Evolutionary conservation across 2,888 invertebrate genomes (phyloP).

Genomic region (Steinernema hermaphroditum): DNA sequence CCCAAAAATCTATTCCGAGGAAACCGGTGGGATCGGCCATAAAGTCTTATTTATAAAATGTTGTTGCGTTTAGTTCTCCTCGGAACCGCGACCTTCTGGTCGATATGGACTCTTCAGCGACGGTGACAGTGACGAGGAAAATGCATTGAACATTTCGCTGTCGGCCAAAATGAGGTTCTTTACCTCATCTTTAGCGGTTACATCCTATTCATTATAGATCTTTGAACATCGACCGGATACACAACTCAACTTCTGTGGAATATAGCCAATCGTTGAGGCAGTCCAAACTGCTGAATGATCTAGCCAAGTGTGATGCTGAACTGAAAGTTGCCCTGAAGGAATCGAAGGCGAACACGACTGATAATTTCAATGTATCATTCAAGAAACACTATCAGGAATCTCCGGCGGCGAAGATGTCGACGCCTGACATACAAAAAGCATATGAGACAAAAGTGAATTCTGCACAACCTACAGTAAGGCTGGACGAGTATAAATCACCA

Average conservation of each 20-base stretch:
- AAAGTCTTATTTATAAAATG: not conserved
- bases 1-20: not conserved
- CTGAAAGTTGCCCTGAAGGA: not conserved
- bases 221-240: not conserved
- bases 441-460: not conserved
- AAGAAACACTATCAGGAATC: not conserved
- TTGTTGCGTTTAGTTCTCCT: not conserved
- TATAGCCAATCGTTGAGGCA: not conserved
- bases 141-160: not conserved
- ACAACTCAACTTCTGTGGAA: not conserved
- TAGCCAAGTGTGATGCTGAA: not conserved
- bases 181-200: not conserved
- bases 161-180: not conserved
- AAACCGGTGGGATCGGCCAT: not conserved
- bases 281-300: not conserved
- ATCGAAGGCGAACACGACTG: not conserved
- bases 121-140: slow-evolving; percentile 5
- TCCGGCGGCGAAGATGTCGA: not conserved
- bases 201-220: not conserved
- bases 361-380: not conserved
- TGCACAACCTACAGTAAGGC: not conserved
- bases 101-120: slow-evolving; percentile 2
- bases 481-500: not conserved
- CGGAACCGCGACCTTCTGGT: slow-evolving; percentile 15
- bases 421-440: not conserved